Base-by-base conservation (phyloP, 53 echinoderm and acorn worm genomes). In the Henricia sp. region DNA sequence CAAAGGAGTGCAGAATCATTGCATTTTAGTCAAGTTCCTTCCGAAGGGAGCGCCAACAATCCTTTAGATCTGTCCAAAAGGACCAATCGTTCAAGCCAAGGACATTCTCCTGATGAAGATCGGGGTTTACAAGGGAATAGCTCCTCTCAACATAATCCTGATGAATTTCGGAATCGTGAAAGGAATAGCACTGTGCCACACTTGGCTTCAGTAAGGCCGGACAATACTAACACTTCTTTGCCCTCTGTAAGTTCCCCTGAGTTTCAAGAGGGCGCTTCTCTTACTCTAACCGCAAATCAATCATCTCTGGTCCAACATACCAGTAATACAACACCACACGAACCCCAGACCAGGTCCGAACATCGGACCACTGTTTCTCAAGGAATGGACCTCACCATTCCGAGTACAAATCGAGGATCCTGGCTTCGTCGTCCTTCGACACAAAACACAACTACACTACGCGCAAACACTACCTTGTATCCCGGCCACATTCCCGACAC, bases 371-470 rank as follows among this genome's bases (percentile, higher is more conserved):
- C 50, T 19, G 35, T 21, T 46, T 44, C 63, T 57, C 46, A 64
- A 36, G 80, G 80, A 17, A 80, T 80, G 41, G 80, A 80, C 30
- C 50, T 80, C 6, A 46, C 80, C 39, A 46, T 80, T 32, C 80
- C 62, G 19, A 63, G 42, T 12, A 50, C 21, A 2, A 65, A 46
- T 32, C 78, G 48, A 65, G 64, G 21, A n/a, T 35, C 64, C 64
- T 43, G 80, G 50, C 48, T 48, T 20, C 37, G 6, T 48, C 26
- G 13, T 6, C 30, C 27, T 32, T 30, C 6, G 11, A 29, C 2
- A 29, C 33, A n/a, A n/a, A n/a, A n/a, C n/a, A n/a, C 64, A 16
- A 11, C 27, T 64, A n/a, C 1, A 19, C 32, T 28, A 3, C 29
- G 33, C 29, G 66, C 29, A 19, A 35, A 33, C 3, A 66, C 66